These are phyloP conservation scores for Neodiprion pinetum DNA, from an alignment of 1,140 invertebrate species.

Conservation along the genomic window DNA sequence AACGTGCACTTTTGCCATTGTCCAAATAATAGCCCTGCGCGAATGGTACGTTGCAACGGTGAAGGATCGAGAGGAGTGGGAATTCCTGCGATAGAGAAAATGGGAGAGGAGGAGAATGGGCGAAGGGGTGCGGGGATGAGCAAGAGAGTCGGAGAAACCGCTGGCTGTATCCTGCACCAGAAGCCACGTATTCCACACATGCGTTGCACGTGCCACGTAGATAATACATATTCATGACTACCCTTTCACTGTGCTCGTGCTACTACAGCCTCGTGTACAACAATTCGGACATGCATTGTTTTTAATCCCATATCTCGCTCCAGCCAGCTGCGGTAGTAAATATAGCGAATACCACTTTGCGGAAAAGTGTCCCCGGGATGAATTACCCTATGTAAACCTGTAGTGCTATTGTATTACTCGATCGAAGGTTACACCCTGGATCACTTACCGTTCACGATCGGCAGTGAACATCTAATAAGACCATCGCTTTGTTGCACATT, in stretches of 20 bases:
- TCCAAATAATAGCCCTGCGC: neutral
- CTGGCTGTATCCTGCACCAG: neutral
- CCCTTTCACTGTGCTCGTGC: constrained; percentile 8
- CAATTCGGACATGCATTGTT: constrained; percentile 15
- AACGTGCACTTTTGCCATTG: neutral
- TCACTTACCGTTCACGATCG: neutral
- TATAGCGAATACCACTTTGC: neutral
- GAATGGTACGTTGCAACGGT: neutral
- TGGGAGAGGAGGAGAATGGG: neutral
- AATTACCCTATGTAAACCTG: neutral
- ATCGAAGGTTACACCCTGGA: neutral
- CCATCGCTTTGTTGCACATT: no score
- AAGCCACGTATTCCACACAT: constrained; percentile 13
- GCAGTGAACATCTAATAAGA: no score
- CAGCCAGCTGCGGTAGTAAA: neutral
- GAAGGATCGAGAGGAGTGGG: neutral
- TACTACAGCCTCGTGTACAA: neutral
- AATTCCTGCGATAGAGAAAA: neutral
- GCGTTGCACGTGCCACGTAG: constrained; percentile 8
- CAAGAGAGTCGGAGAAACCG: neutral
- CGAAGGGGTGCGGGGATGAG: neutral
- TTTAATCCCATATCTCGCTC: constrained; percentile 11
- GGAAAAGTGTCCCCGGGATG: neutral
- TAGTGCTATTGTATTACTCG: neutral
- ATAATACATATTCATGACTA: constrained; percentile 12